Conservation (phyloP, 1,140 invertebrate species). For the Nephila pilipes region DNA sequence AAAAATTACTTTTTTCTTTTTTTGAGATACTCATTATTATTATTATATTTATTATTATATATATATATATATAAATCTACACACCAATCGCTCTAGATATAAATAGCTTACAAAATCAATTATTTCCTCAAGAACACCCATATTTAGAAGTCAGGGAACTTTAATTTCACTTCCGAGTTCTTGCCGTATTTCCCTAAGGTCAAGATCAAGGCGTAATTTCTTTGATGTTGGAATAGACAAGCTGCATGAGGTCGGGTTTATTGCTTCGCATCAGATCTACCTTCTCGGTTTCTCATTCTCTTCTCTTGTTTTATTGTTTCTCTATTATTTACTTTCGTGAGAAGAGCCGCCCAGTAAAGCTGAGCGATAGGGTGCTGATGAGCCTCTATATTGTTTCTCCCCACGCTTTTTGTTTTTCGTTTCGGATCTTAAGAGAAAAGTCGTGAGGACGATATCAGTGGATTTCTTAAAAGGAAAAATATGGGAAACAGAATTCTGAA, state of each 20-base stretch:
- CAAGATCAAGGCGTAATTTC: background rate
- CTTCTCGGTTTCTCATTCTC: background rate
- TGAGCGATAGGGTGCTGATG: background rate
- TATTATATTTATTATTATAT: too few species aligned
- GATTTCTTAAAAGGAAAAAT: too few species aligned
- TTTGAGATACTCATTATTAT: too few species aligned
- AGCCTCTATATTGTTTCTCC: background rate
- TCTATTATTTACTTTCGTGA: constrained; percentile 3
- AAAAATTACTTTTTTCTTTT: too few species aligned
- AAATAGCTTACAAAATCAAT: too few species aligned
- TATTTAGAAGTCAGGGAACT: background rate
- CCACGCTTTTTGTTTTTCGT: background rate
- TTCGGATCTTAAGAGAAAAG: background rate
- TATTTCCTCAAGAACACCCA: background rate
- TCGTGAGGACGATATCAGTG: background rate
- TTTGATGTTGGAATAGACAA: background rate
- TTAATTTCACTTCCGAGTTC: constrained; percentile 16
- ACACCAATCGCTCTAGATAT: too few species aligned
- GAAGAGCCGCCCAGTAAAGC: background rate
- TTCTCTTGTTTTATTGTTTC: constrained; percentile 8
- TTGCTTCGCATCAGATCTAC: constrained; percentile 5
- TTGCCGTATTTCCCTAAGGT: background rate
- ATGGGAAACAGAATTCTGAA: too few species aligned
- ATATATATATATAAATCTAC: too few species aligned
- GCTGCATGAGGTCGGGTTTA: background rate